Conservation (phyloP, 2,888 invertebrate genomes). For the Adelphocoris suturalis region DNA sequence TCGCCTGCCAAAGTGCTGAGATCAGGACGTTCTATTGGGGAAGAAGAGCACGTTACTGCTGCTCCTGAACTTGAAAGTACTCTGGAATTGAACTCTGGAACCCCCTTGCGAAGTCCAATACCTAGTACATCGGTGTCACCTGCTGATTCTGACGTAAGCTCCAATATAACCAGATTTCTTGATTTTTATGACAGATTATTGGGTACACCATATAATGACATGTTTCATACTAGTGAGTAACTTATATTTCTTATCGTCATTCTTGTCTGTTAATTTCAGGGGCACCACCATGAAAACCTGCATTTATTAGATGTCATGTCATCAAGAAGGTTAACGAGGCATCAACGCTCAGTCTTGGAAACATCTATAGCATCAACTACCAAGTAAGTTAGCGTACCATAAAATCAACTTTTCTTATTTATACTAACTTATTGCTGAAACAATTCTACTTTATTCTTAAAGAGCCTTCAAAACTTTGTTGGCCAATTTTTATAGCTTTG, state of each 20-base stretch:
- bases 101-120: neutral
- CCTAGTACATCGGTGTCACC: neutral
- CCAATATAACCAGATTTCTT: no score
- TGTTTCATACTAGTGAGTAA: neutral
- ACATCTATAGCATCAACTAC: conserved; percentile 23
- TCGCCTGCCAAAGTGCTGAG: conserved; percentile 2
- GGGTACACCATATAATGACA: neutral
- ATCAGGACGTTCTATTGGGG: neutral
- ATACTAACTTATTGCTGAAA: neutral
- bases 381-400: neutral
- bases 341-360: conserved; percentile 31
- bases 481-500: neutral
- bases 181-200: neutral
- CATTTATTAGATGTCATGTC: neutral
- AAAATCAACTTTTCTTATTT: neutral
- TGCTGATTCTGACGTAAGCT: neutral
- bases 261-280: neutral
- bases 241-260: neutral
- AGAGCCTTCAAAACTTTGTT: neutral
- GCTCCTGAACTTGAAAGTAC: neutral
- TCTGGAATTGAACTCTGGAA: neutral
- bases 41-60: neutral
- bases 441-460: neutral
- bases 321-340: conserved; percentile 42
- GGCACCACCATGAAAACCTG: neutral